These are phyloP conservation scores for Rousettus madagascariensis DNA, from an alignment of 2,797 vertebrate genomes.

Conservation along the genomic window DNA sequence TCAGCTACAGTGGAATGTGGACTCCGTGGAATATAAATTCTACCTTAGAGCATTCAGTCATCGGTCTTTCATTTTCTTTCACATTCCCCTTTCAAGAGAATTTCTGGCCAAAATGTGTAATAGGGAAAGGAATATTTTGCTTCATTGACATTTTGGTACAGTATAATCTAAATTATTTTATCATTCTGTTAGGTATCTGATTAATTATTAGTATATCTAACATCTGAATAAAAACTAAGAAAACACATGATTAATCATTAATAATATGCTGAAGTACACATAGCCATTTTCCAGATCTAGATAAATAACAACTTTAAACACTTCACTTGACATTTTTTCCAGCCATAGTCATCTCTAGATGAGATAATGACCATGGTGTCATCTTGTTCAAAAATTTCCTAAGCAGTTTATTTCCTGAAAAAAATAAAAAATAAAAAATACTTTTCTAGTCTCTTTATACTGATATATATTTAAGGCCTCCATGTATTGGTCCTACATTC, in stretches of 20 bases:
- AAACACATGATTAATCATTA: conserved; percentile 20
- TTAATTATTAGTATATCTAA: neutral
- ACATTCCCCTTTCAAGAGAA: conserved; percentile 45
- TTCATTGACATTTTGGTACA: neutral
- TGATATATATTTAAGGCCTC: neutral
- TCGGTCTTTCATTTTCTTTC: conserved; percentile 34
- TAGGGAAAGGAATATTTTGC: conserved; percentile 44
- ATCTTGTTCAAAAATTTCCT: neutral
- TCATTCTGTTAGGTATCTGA: neutral
- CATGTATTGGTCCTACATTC: neutral
- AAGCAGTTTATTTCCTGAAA: neutral
- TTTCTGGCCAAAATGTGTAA: conserved; percentile 34
- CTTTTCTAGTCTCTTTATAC: neutral
- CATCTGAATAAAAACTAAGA: conserved; percentile 2
- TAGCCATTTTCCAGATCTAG: neutral
- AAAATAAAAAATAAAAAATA: neutral
- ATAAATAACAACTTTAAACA: neutral
- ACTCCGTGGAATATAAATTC: neutral
- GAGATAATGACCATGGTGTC: neutral
- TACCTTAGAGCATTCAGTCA: neutral
- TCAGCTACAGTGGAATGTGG: neutral
- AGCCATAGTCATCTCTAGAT: neutral
- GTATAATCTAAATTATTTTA: conserved; percentile 24
- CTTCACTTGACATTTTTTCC: neutral
- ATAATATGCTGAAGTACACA: neutral